phyloP scores from a whole-genome alignment of 2,888 invertebrate genomes.

The Gasteruption jaculator region DNA sequence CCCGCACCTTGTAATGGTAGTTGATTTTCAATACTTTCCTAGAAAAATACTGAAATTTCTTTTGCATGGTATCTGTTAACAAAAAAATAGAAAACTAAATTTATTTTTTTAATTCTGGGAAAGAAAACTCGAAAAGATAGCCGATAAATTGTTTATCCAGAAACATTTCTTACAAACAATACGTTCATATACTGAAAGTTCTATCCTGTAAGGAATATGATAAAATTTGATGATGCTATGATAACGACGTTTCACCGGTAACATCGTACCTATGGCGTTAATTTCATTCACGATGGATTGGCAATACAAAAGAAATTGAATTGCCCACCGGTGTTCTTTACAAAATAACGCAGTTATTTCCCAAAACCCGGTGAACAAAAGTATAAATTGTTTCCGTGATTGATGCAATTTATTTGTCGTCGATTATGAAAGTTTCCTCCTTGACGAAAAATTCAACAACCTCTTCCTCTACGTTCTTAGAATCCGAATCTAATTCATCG shows the following conservation, averaged over 20 bases:
- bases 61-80: too few relatives aligned
- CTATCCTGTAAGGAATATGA: conserved; percentile 50
- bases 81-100: too few relatives aligned
- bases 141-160: conserved; percentile 8
- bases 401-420: conserved; percentile 55
- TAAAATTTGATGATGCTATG: conserved; percentile 45
- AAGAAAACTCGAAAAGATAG: too few relatives aligned
- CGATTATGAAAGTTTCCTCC: conserved; percentile 81
- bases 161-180: background rate
- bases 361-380: conserved; percentile 25
- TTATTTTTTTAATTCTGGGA: too few relatives aligned
- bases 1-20: background rate
- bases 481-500: conserved; percentile 84
- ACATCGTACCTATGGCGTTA: conserved; percentile 21
- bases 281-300: conserved; percentile 23
- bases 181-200: conserved; percentile 12
- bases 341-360: conserved; percentile 29
- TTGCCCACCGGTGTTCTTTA: too few relatives aligned
- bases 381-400: conserved; percentile 10
- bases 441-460: conserved; percentile 96
- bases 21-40: too few relatives aligned
- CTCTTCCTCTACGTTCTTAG: conserved; percentile 88
- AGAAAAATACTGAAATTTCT: too few relatives aligned
- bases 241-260: conserved; percentile 31
- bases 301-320: conserved; percentile 29